Conservation (phyloP, 2,888 invertebrate genomes). For the Platycnemis pennipes region DNA sequence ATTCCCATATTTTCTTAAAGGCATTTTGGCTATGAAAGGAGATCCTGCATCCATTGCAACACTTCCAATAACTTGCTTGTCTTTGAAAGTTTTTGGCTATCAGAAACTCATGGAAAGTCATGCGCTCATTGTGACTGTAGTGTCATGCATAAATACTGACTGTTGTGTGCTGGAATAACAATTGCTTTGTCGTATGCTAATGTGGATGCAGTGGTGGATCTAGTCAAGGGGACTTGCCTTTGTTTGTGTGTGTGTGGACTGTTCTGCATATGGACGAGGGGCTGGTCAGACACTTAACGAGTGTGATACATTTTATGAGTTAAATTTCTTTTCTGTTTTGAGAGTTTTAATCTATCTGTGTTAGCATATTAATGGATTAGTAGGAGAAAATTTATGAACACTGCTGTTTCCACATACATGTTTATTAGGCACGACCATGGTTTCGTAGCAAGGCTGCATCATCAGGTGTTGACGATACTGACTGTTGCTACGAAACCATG, state of each 20-base stretch:
- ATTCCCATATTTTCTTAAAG: slow-evolving; percentile 59
- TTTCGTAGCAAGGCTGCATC: too few species aligned
- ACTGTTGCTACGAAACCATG: too few species aligned
- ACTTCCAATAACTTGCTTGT: slow-evolving; percentile 36
- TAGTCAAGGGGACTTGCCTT: not conserved
- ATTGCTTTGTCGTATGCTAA: slow-evolving; percentile 10
- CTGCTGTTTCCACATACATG: too few species aligned
- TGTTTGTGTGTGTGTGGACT: not conserved
- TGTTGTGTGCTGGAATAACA: slow-evolving; percentile 1
- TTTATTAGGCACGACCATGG: too few species aligned
- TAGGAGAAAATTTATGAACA: too few species aligned
- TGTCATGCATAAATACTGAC: slow-evolving; percentile 25
- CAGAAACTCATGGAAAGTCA: slow-evolving; percentile 34
- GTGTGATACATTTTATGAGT: not conserved
- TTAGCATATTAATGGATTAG: too few species aligned
- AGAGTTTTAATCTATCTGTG: too few species aligned
- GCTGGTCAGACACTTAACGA: not conserved
- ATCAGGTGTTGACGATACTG: too few species aligned
- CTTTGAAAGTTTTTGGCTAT: not conserved
- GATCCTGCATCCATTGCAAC: slow-evolving; percentile 34
- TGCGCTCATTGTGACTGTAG: not conserved
- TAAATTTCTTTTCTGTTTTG: not conserved
- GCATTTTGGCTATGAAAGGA: slow-evolving; percentile 62
- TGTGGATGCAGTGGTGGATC: slow-evolving; percentile 13
- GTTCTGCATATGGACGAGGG: not conserved